Evolutionary conservation across 2,113 vertebrate species (phyloP), one percentile per base, ranked within the genome.

Genomic region (Dermatemys mawii): DNA sequence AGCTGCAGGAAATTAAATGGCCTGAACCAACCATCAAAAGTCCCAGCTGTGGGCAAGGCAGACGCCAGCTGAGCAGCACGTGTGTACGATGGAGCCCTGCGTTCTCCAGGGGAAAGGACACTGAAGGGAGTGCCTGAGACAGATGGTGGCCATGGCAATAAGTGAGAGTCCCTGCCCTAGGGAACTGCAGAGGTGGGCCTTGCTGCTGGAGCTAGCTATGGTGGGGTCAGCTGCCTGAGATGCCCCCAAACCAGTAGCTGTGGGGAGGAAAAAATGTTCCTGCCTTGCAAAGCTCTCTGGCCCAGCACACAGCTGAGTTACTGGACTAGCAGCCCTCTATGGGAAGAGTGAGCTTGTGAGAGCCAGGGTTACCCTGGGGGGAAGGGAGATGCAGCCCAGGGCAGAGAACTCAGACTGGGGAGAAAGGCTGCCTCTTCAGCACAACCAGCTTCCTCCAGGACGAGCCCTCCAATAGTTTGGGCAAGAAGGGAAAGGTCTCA

Each of bases 171-270:
- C 4, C 78, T 35, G 44, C 14, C 3, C 4, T 0, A 49, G 13
- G 75, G 60, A 90, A 32, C 32, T 53, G 49, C 70, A 94, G 83
- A 94, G 90, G 54, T 12, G 80, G 46, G 35, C 87, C 26, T 46
- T 79, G 38, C 82, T 38, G 79, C 84, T 2, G 63, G 4, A 84
- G 19, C 63, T 13, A 78, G 21, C 73, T 22, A 24, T 84, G 53
- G 41, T 87, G 84, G 41, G 89, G 6, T 44, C 80, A 70, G 16
- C 35, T 76, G 51, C 50, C 41, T 27, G 41, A 44, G 21, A 27
- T 73, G 38, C n/a, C 24, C 70, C 38, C 21, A 24, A 67, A 67
- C 10, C 5, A 13, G 70, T 26, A 75, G 26, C 11, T 26, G 11
- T 3, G 24, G 21, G 38, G 11, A 26, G 70, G 70, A n/a, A 12